Evolutionary conservation across 2,888 invertebrate species (phyloP).

Genomic region (Euspilapteryx auroguttella): DNA sequence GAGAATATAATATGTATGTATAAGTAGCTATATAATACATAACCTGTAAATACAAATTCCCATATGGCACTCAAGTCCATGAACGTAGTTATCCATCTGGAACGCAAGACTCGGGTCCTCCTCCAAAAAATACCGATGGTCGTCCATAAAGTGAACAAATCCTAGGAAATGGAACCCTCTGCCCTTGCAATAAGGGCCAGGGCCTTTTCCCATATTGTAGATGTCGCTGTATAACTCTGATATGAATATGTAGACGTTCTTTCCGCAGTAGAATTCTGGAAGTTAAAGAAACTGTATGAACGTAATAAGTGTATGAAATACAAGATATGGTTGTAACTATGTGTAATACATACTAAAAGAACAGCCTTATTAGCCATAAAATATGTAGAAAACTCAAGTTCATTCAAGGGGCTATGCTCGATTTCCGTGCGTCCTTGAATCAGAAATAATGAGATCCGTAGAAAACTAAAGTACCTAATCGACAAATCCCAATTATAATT

Average conservation of each 20-base stretch:
- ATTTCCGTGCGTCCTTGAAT: no score
- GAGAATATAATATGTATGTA: no score
- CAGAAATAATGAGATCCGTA: no score
- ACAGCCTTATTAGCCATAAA: no score
- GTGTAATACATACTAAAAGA: no score
- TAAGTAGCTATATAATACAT: constrained; percentile 3
- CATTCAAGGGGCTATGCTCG: no score
- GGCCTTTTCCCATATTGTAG: constrained; percentile 36
- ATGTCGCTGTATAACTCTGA: constrained; percentile 47
- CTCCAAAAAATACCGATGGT: constrained; percentile 31
- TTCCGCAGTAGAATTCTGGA: constrained; percentile 44
- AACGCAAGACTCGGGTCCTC: constrained; percentile 40
- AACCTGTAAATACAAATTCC: constrained; percentile 43
- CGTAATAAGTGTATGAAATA: no score
- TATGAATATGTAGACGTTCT: constrained; percentile 39
- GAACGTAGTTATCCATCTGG: constrained; percentile 39
- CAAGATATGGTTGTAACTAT: no score
- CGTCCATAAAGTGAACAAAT: constrained; percentile 40
- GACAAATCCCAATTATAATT: no score
- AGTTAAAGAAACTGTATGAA: no score
- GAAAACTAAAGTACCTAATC: no score
- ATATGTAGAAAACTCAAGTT: no score
- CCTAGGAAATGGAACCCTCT: constrained; percentile 41
- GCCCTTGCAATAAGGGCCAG: constrained; percentile 32
- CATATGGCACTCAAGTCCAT: constrained; percentile 41